phyloP scores from a whole-genome alignment of 2,113 vertebrate genomes.

The Mobula hypostoma region DNA sequence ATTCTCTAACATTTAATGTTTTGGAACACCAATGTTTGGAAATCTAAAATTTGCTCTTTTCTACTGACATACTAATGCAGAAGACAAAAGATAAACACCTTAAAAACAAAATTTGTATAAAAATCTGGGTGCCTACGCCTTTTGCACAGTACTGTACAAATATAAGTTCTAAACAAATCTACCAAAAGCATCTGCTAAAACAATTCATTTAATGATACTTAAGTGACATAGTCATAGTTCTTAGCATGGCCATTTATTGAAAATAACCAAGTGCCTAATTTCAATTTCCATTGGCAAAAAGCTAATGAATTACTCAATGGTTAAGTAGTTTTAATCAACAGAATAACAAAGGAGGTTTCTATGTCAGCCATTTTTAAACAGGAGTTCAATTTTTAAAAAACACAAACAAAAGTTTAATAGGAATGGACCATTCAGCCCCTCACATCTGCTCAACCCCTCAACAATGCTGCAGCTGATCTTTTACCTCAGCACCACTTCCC shows the following conservation, averaged over 20 bases:
- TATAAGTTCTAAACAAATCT: neutral
- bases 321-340: neutral
- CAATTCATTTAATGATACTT: neutral
- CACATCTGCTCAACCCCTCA: neutral
- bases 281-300: neutral
- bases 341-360: neutral
- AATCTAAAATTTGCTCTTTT: too few relatives aligned
- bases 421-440: neutral
- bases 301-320: neutral
- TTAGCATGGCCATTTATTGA: neutral
- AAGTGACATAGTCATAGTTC: neutral
- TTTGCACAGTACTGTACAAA: neutral
- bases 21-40: too few relatives aligned
- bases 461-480: neutral
- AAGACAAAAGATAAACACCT: too few relatives aligned
- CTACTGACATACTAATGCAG: too few relatives aligned
- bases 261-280: neutral
- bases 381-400: neutral
- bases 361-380: neutral
- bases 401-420: neutral
- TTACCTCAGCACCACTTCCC: too few relatives aligned
- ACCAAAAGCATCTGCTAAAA: neutral
- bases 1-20: too few relatives aligned
- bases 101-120: too few relatives aligned
- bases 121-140: too few relatives aligned